These are phyloP conservation scores for Argyra leucocephala DNA, from an alignment of 2,888 invertebrate species.

Conservation along the genomic window DNA sequence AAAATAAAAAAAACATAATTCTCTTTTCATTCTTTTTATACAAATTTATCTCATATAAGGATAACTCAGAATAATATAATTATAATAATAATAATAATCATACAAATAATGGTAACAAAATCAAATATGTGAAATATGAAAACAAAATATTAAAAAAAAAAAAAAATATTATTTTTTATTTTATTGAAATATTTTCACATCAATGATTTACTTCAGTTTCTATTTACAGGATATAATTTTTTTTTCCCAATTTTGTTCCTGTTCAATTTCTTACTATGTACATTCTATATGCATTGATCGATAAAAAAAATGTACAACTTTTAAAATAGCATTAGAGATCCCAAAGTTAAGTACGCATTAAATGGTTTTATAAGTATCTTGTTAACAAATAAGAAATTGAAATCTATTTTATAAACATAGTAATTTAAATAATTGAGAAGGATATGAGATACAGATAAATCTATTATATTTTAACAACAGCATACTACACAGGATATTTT, in stretches of 20 bases:
- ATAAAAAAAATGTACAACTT: too few species aligned
- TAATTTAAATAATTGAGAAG: background rate
- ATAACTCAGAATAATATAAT: background rate
- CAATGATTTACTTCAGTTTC: conserved; percentile 1
- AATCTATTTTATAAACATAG: background rate
- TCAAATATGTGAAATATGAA: background rate
- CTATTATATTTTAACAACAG: too few species aligned
- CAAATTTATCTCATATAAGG: background rate
- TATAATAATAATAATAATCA: background rate
- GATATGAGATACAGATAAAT: too few species aligned
- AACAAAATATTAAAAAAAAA: background rate
- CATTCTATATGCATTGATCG: too few species aligned
- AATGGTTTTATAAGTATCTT: background rate
- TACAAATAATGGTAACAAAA: background rate
- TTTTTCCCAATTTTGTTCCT: too few species aligned
- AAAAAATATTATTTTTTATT: background rate
- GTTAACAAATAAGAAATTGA: background rate
- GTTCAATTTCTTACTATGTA: too few species aligned
- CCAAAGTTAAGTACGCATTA: conserved; percentile 1
- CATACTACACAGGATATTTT: too few species aligned
- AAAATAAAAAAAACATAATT: background rate
- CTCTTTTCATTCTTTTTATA: background rate
- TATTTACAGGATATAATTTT: too few species aligned
- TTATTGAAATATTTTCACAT: background rate
- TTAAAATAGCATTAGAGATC: background rate